Base-by-base conservation (phyloP, 2,113 vertebrate genomes). In the Anthoscopus minutus region DNA sequence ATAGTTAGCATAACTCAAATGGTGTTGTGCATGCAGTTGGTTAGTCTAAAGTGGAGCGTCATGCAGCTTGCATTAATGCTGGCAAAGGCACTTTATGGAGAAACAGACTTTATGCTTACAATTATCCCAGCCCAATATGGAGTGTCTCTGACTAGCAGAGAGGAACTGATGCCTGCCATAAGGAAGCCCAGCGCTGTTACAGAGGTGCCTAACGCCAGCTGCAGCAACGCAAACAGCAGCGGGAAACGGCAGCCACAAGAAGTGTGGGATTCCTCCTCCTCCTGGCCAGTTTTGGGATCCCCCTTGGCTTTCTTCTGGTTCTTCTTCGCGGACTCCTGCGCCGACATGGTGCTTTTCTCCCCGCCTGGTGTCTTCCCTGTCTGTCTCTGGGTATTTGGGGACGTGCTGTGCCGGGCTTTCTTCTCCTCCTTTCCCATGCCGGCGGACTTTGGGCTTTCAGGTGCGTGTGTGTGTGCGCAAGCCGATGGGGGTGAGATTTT, bases 41-140 rank as follows among this genome's bases (percentile, higher is more conserved):
- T 98, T 98, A 98, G 97, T 98, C 76, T 71, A 24, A 60, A 81
- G 93, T 92, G 91, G 71, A 92, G 91, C 95, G 13, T 94, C 97
- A 95, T 95, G 98, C 98, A 96, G 89, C 90, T 91, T 60, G 97
- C 96, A 94, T 96, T 96, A 96, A 95, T 78, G 96, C 35, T 88
- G 96, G 95, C 97, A 94, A 82, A 92, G 96, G 96, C 94, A 81
- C 92, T 92, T 65, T 67, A 93, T 14, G 94, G 89, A 96, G 90
- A 94, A 96, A 94, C 90, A 93, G 87, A 95, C 87, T 95, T 30
- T 93, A 96, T 98, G 98, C 99, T 99, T 99, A 99, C 99, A 97
- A 98, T 98, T 97, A 99, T 99, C 94, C 99, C 99, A 97, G 99
- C 99, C 99, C 99, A 99, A 97, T 99, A 98, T 54, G 99, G 99